phyloP scores from a whole-genome alignment of 2,113 vertebrate species.

The Scomber colias region DNA sequence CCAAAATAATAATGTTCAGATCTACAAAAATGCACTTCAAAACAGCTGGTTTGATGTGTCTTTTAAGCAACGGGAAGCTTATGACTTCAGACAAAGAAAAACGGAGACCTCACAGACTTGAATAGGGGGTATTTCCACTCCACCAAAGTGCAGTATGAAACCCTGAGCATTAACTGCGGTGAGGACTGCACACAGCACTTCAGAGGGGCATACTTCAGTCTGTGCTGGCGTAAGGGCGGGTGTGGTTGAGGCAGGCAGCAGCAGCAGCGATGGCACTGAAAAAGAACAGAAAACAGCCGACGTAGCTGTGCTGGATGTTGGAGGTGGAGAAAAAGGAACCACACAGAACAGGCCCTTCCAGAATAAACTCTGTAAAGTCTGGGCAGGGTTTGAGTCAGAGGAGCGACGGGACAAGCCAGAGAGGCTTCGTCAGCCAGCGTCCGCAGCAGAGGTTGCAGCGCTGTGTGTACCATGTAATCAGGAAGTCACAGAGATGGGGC shows the following conservation, averaged over 20 bases:
- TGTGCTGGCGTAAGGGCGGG: conserved; percentile 63
- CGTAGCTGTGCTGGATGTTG: conserved; percentile 29
- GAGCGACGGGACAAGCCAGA: conserved; percentile 22
- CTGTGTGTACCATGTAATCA: conserved; percentile 71
- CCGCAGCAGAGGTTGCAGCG: conserved; percentile 23
- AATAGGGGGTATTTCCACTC: conserved; percentile 51
- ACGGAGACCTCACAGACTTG: conserved; percentile 50
- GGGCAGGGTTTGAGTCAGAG: conserved; percentile 60
- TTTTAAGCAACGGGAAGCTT: conserved; percentile 10
- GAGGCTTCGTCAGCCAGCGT: conserved; percentile 41
- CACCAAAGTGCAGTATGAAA: conserved; percentile 52
- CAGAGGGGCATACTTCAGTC: conserved; percentile 66
- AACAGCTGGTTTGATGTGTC: neutral
- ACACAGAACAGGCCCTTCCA: conserved; percentile 57
- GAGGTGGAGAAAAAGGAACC: conserved; percentile 41
- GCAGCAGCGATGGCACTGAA: conserved; percentile 49
- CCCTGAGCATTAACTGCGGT: conserved; percentile 59
- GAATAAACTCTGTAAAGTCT: conserved; percentile 73
- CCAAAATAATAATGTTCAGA: conserved; percentile 21
- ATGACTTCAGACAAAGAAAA: conserved; percentile 23
- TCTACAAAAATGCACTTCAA: conserved; percentile 1
- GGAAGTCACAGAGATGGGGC: conserved; percentile 59
- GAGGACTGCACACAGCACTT: conserved; percentile 68
- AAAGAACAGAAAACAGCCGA: conserved; percentile 71
- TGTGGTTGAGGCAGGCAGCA: conserved; percentile 69